These are phyloP conservation scores for Orthosia gracilis DNA, from an alignment of 2,888 invertebrate genomes.

Conservation along the genomic window DNA sequence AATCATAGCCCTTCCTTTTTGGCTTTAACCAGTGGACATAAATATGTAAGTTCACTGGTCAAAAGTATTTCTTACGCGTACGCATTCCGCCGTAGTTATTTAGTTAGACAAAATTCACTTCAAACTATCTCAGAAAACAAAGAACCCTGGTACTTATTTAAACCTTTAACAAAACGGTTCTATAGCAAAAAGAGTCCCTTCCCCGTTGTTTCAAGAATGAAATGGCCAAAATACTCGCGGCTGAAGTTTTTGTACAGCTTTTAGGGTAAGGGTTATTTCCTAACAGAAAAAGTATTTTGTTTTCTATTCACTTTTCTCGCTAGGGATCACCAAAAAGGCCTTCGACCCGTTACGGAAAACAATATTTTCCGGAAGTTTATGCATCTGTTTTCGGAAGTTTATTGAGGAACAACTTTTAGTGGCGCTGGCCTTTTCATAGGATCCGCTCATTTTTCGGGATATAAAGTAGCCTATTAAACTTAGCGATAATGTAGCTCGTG, in stretches of 20 bases:
- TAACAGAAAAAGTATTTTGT: neutral
- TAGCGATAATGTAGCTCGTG: no score
- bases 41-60: no score
- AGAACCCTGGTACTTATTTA: neutral
- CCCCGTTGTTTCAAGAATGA: conserved; percentile 2
- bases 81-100: neutral
- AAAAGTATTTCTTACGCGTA: neutral
- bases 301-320: conserved; percentile 7
- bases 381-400: neutral
- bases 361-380: neutral
- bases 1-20: no score
- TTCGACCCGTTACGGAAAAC: neutral
- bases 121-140: neutral
- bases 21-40: no score
- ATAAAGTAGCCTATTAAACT: no score
- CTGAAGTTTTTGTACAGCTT: conserved; percentile 1
- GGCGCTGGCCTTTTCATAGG: no score
- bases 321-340: neutral
- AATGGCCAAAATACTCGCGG: conserved; percentile 7
- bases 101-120: no score
- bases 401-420: no score
- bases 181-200: neutral
- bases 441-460: no score
- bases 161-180: conserved; percentile 27
- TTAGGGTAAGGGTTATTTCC: conserved; percentile 7